Conservation (phyloP, 2,797 vertebrate genomes). For the Sebastes matsubarae region DNA sequence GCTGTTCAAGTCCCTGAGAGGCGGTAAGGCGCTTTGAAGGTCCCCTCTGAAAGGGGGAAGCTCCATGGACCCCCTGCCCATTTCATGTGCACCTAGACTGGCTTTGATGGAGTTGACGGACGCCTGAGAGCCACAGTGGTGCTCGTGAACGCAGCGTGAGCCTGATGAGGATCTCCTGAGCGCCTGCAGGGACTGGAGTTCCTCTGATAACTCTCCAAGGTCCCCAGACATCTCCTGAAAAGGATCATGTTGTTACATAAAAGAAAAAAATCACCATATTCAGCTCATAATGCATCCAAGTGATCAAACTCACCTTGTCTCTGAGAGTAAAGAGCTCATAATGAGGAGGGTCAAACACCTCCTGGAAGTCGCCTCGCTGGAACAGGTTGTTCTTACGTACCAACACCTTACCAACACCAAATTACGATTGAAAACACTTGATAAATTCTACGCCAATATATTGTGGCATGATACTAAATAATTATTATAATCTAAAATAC, state of each 20-base stretch:
- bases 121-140: conserved; percentile 92
- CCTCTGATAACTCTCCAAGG: conserved; percentile 90
- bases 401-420: conserved; percentile 66
- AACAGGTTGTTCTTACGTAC: conserved; percentile 77
- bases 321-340: conserved; percentile 93
- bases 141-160: conserved; percentile 93
- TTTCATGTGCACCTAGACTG: conserved; percentile 37
- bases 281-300: neutral
- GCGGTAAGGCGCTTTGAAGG: conserved; percentile 65
- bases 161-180: conserved; percentile 87
- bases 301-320: conserved; percentile 76
- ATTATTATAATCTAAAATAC: neutral
- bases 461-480: neutral
- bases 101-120: conserved; percentile 85
- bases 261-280: neutral
- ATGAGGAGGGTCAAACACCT: conserved; percentile 92
- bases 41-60: conserved; percentile 85
- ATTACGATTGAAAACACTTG: conserved; percentile 4
- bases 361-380: conserved; percentile 88
- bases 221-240: conserved; percentile 87
- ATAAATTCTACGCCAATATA: neutral
- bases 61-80: conserved; percentile 82
- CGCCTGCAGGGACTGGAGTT: conserved; percentile 91
- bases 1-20: conserved; percentile 61
- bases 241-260: neutral